Conservation (phyloP, 2,797 vertebrate species). For the Scomberomorus guttatus region DNA sequence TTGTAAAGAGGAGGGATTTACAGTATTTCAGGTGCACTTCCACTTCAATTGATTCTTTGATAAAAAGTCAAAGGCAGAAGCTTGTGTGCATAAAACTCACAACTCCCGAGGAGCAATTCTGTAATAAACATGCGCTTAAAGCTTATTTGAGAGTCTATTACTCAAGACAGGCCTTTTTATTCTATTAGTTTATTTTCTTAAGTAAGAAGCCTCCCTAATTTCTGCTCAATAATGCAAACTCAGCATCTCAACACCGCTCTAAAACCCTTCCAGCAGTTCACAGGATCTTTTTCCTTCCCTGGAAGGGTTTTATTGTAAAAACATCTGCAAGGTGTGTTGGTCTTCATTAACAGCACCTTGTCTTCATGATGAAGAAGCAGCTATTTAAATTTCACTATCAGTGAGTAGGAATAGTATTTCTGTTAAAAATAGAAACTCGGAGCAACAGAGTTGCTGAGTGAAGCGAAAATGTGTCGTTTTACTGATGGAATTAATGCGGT, state of each 20-base stretch:
- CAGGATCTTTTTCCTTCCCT: not conserved
- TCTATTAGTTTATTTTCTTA: not conserved
- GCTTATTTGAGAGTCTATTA: not conserved
- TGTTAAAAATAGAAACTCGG: not conserved
- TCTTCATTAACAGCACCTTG: not conserved
- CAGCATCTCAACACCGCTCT: not conserved
- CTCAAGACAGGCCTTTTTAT: not conserved
- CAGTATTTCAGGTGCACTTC: not conserved
- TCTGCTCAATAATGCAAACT: conserved; percentile 6
- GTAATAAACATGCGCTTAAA: not conserved
- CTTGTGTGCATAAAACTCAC: not conserved
- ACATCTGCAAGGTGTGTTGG: not conserved
- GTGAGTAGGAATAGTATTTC: not conserved
- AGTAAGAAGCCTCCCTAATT: not conserved
- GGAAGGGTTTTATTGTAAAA: conserved; percentile 9
- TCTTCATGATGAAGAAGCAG: not conserved
- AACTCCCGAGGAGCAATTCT: not conserved
- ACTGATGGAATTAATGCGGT: not conserved
- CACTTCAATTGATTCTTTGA: not conserved
- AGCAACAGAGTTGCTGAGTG: not conserved
- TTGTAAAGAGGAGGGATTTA: not conserved
- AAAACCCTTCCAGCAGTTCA: not conserved
- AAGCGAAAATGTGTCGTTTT: not conserved
- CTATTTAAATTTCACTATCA: not conserved
- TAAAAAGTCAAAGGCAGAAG: not conserved